Evolutionary conservation across 2,113 vertebrate genomes (phyloP), one percentile per base, ranked within the genome.

Genomic region (Oxyura jamaicensis): DNA sequence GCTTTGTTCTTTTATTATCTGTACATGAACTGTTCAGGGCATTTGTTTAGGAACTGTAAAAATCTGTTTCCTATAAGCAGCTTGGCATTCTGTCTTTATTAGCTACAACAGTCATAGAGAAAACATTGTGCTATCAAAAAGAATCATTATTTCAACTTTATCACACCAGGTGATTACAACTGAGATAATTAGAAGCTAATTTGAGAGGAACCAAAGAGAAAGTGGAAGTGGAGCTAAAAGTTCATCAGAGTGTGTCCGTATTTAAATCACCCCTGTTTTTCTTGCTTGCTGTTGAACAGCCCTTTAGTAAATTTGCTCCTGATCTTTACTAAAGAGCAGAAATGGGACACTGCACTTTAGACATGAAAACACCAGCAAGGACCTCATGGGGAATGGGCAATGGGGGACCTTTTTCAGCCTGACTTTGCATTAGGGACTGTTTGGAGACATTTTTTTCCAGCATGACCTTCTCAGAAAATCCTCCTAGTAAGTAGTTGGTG

Each of bases 31-130:
- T 94, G 95, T 86, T 89, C 48, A 8, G 89, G 91, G 91, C 60
- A 84, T 94, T 96, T 93, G 68, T 95, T 91, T 83, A 88, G 71
- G 77, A 95, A 80, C 78, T 73, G 53, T 84, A 95, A 90, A 97
- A 97, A 97, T 96, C 91, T 97, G 87, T 94, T 97, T 95, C 94
- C 93, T 89, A 97, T 96, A 95, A 97, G 81, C 85, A 96, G 91
- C 71, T 96, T 97, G 94, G 86, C 92, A 91, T 87, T 90, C 68
- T 82, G 31, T 85, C 90, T 85, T 95, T 95, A 95, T 92, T 91
- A 95, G 89, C 94, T 90, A 94, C 68, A 95, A 93, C 79, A 81
- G 88, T 92, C 82, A 88, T 41, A 91, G 39, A 94, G 83, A 95
- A 97, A 97, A 97, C 88, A 87, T 18, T 76, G 69, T 68, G 59